A percentile compares a stretch with the other conserved stretches of the same genome.
Conservation (phyloP, 2,797 vertebrate genomes). For the Acipenser transmontanus region DNA sequence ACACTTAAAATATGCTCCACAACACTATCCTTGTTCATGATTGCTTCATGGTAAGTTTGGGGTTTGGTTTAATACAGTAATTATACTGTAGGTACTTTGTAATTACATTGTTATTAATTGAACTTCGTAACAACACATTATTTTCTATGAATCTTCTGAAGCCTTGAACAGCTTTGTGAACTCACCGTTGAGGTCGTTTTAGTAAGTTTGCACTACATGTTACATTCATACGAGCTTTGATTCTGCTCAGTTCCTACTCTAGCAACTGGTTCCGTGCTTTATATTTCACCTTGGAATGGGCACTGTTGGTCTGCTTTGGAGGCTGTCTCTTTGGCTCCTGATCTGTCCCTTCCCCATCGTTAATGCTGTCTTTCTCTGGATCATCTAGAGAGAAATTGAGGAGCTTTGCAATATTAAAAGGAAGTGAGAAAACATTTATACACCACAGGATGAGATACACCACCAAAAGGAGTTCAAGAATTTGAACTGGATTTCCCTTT, state of each 20-base stretch:
- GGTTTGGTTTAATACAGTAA: too few species aligned
- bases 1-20: too few species aligned
- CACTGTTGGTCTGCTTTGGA: neutral
- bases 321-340: too few species aligned
- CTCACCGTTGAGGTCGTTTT: constrained; percentile 24
- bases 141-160: too few species aligned
- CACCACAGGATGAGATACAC: neutral
- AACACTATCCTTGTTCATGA: too few species aligned
- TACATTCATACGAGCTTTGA: constrained; percentile 28
- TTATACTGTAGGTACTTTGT: too few species aligned
- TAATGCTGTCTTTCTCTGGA: neutral
- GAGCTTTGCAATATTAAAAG: neutral
- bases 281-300: constrained; percentile 10
- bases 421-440: neutral
- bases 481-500: neutral
- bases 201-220: constrained; percentile 16
- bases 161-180: too few species aligned
- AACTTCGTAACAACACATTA: too few species aligned
- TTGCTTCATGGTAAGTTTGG: too few species aligned
- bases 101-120: too few species aligned
- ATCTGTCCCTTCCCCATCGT: neutral
- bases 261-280: constrained; percentile 21
- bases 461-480: neutral
- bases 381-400: neutral
- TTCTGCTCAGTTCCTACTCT: constrained; percentile 25